Evolutionary conservation across 1,140 invertebrate species (phyloP), one percentile per base, ranked within the genome.

Genomic region (Papilio glaucus): DNA sequence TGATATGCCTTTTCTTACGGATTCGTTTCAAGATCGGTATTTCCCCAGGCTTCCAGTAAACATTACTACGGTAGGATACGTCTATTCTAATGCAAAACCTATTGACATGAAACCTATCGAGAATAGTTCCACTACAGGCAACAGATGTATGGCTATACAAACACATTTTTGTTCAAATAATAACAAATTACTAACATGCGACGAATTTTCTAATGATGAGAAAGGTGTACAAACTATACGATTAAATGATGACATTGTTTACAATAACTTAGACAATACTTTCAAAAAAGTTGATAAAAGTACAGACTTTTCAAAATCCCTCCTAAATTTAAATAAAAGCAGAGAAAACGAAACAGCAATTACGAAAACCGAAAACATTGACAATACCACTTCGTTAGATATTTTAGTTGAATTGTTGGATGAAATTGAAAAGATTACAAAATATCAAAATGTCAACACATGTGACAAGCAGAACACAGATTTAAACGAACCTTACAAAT

Each of bases 401-500:
- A 85, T 92, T 68, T 72, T 92, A 72, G 87, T 90, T 4, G 83
- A 85, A 21, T 79, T 92, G 45, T 80, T 92, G 61, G 89, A 89
- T 73, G 89, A 92, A 80, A 92, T 91, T 71, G 81, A 85, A 72
- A 91, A 89, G 39, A 91, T 92, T 41, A 86, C 88, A 24, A 73
- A 78, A 24, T 81, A 76, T 77, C 85, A 87, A 60, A 67, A 82
- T 72, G 71, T 21, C 12, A 68, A 42, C 61, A 71, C 41, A 63
- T 26, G 18, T 53, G 75, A 61, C 68, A 38, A 63, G 33, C 61
- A 49, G 65, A 63, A 57, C 37, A 72, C 41, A 62, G 24, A 72
- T 67, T 71, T 53, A 41, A 38, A 73, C 13, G 18, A 61, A 1
- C 24, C 45, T 10, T 61, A 42, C 21, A 85, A 81, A 71, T 76